phyloP scores from a whole-genome alignment of 2,113 vertebrate species.

The Aspidoscelis tigris region DNA sequence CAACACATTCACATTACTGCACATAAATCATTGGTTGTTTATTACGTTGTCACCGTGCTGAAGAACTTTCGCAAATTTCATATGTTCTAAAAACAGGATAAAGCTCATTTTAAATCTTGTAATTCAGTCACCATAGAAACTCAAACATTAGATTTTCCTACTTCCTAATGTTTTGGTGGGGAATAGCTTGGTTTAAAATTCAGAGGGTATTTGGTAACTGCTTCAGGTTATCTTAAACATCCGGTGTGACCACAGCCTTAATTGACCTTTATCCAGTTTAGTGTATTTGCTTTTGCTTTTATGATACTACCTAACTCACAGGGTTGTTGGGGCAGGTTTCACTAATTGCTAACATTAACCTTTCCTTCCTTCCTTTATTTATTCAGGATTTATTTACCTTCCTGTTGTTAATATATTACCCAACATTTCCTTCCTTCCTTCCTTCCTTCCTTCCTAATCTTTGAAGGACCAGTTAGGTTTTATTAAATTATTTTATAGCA shows the following conservation, averaged over 20 bases:
- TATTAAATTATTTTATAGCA: background rate
- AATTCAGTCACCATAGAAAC: background rate
- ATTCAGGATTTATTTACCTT: too few relatives aligned
- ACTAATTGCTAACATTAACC: too few relatives aligned
- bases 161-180: background rate
- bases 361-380: background rate
- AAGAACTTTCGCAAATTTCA: background rate
- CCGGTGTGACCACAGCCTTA: too few relatives aligned
- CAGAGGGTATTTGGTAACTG: too few relatives aligned
- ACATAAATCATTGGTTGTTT: background rate
- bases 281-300: background rate
- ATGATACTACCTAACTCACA: background rate
- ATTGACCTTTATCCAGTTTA: too few relatives aligned
- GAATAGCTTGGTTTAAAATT: too few relatives aligned
- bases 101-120: background rate
- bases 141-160: background rate
- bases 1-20: background rate
- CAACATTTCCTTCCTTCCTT: background rate
- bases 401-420: too few relatives aligned
- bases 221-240: too few relatives aligned
- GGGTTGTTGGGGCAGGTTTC: background rate
- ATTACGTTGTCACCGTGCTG: background rate
- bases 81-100: background rate
- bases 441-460: background rate
- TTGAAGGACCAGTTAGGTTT: background rate